Evolutionary conservation across 2,797 vertebrate species (phyloP).

Genomic region (Rachycentron canadum): DNA sequence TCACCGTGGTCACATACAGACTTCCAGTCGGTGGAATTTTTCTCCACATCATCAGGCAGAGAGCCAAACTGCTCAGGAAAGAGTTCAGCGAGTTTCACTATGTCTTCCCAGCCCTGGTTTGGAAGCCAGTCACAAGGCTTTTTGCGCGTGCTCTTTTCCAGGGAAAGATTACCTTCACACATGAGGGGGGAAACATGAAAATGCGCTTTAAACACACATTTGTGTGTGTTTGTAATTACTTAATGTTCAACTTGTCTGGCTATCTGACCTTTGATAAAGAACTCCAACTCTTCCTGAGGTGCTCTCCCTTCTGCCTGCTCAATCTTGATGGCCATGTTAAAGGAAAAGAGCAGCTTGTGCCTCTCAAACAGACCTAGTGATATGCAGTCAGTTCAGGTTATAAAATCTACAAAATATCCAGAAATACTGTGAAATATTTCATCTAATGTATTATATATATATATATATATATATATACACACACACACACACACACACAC

Average conservation of each 20-base stretch:
- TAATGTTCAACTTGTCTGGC: slow-evolving; percentile 6
- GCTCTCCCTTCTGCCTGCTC: slow-evolving; percentile 91
- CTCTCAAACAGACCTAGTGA: slow-evolving; percentile 93
- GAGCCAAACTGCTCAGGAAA: slow-evolving; percentile 88
- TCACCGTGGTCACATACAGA: slow-evolving; percentile 82
- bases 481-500: too few relatives aligned
- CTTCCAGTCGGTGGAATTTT: slow-evolving; percentile 87
- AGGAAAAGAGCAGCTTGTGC: slow-evolving; percentile 96
- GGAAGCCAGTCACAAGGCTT: slow-evolving; percentile 92
- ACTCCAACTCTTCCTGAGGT: slow-evolving; percentile 94
- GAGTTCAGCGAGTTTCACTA: slow-evolving; percentile 88
- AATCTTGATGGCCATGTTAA: slow-evolving; percentile 96
- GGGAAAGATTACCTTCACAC: slow-evolving; percentile 91
- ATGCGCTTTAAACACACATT: background rate
- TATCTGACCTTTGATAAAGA: slow-evolving; percentile 94
- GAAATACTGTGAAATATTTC: background rate
- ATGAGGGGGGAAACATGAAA: background rate
- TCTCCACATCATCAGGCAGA: slow-evolving; percentile 91
- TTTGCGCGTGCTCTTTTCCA: slow-evolving; percentile 91
- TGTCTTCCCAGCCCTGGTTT: slow-evolving; percentile 96
- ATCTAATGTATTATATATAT: too few relatives aligned
- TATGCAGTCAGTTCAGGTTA: slow-evolving; percentile 13
- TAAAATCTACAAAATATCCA: slow-evolving; percentile 10
- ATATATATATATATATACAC: too few relatives aligned
- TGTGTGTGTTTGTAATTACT: background rate